Evolutionary conservation across 2,888 invertebrate genomes (phyloP).

Genomic region (Drosophila mimica): DNA sequence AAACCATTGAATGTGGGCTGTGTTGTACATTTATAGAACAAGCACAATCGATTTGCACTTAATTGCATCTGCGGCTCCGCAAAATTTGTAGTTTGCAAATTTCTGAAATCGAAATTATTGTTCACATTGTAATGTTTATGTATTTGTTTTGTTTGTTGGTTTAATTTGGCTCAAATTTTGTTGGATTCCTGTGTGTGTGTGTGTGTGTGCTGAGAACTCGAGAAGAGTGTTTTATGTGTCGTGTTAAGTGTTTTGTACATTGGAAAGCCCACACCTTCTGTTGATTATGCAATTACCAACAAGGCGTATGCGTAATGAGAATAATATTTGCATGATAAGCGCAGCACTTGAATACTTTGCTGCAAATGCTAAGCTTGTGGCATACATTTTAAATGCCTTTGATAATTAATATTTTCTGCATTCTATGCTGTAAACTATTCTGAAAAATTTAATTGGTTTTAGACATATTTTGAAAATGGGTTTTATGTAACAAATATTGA

Average conservation of each 20-base stretch:
- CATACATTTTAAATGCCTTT: background rate
- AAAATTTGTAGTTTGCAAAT: conserved; percentile 64
- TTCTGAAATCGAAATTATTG: conserved; percentile 71
- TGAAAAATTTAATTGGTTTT: background rate
- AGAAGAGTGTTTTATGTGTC: conserved; percentile 44
- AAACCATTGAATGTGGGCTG: conserved; percentile 38
- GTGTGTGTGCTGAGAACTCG: conserved; percentile 18
- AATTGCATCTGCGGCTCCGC: conserved; percentile 74
- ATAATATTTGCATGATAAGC: conserved; percentile 28
- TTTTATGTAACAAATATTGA: background rate
- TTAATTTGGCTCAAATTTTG: conserved; percentile 47
- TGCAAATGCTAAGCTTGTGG: conserved; percentile 1
- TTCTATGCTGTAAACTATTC: background rate
- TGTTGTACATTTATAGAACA: conserved; percentile 45
- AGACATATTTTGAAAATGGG: background rate
- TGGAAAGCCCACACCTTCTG: conserved; percentile 57
- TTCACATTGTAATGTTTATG: conserved; percentile 75
- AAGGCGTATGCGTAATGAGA: conserved; percentile 41
- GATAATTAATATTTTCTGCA: background rate
- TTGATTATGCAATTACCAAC: conserved; percentile 69
- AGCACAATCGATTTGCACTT: conserved; percentile 77
- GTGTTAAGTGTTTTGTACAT: conserved; percentile 68
- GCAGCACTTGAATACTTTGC: conserved; percentile 5
- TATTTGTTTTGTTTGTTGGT: conserved; percentile 68
- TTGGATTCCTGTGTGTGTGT: conserved; percentile 12